Evolutionary conservation across 37 sponge, comb jelly and placozoan species (phyloP).

Genomic region (Beroe forskalii): DNA sequence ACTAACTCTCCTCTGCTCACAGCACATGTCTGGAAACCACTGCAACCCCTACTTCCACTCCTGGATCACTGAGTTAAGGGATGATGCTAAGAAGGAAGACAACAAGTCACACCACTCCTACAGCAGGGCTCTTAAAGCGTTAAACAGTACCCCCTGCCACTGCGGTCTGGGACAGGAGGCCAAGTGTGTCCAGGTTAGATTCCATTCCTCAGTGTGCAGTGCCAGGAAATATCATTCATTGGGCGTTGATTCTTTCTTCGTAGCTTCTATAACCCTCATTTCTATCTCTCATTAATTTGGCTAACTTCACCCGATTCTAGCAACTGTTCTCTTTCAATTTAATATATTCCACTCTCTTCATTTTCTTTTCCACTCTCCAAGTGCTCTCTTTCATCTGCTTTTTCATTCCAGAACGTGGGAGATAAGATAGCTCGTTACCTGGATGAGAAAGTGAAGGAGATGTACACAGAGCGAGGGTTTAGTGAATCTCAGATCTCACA

Average conservation of each 20-base stretch:
- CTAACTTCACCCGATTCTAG: neutral
- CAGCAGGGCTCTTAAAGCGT: neutral
- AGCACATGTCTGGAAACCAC: neutral
- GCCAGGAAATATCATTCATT: too few species aligned
- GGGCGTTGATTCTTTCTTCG: too few species aligned
- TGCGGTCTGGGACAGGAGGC: neutral
- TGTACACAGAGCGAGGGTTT: slow-evolving; percentile 17
- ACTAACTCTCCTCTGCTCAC: neutral
- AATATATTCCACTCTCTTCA: too few species aligned
- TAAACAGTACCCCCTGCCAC: neutral
- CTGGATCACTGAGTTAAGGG: slow-evolving; percentile 17
- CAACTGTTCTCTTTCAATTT: too few species aligned
- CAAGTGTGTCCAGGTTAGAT: neutral
- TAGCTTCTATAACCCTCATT: too few species aligned
- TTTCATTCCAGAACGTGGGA: slow-evolving; percentile 29
- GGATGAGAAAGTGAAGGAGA: neutral
- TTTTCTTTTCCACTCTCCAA: too few species aligned
- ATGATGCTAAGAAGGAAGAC: slow-evolving; percentile 21
- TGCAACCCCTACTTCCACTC: slow-evolving; percentile 16
- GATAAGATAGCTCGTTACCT: slow-evolving; percentile 2
- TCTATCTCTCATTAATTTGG: too few species aligned
- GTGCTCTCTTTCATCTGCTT: too few species aligned
- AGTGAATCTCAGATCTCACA: neutral
- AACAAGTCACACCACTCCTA: slow-evolving; percentile 32
- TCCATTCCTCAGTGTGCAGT: neutral